phyloP scores from a whole-genome alignment of 2,888 invertebrate genomes.

The Uropetala carovei region DNA sequence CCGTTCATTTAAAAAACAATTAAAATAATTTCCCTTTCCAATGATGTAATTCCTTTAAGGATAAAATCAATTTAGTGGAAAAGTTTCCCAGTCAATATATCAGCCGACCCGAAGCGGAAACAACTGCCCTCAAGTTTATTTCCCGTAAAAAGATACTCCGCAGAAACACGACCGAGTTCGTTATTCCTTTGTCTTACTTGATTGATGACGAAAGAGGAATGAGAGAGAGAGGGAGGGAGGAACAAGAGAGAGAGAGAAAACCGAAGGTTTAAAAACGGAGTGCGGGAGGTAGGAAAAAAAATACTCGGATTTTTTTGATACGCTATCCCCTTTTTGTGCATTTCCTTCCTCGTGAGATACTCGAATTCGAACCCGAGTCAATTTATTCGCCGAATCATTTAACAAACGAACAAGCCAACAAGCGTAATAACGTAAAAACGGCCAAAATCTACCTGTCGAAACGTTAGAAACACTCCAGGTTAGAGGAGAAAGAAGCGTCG shows the following conservation, averaged over 20 bases:
- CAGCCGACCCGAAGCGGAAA: constrained; percentile 1
- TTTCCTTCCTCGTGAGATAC: not conserved
- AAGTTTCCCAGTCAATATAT: constrained; percentile 16
- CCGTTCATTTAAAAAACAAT: too few species aligned
- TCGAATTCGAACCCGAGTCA: not conserved
- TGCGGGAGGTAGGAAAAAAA: too few species aligned
- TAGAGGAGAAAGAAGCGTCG: too few species aligned
- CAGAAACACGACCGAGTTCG: constrained; percentile 7
- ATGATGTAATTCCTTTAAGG: not conserved
- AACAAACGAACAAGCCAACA: too few species aligned
- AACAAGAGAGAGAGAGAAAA: not conserved
- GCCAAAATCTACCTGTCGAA: too few species aligned
- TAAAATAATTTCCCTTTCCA: too few species aligned
- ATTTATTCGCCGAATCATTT: not conserved
- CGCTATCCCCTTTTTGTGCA: too few species aligned
- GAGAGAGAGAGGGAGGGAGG: not conserved
- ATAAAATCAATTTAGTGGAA: constrained; percentile 44
- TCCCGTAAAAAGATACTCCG: constrained; percentile 30
- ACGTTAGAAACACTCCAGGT: too few species aligned
- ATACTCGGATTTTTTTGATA: too few species aligned
- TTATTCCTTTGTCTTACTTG: constrained; percentile 36
- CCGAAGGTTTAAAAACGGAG: not conserved
- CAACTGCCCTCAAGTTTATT: constrained; percentile 12
- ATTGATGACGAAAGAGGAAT: constrained; percentile 27
- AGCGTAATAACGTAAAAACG: too few species aligned